These are phyloP conservation scores for Hycleus phaleratus DNA, from an alignment of 1,140 invertebrate species.

Conservation along the genomic window DNA sequence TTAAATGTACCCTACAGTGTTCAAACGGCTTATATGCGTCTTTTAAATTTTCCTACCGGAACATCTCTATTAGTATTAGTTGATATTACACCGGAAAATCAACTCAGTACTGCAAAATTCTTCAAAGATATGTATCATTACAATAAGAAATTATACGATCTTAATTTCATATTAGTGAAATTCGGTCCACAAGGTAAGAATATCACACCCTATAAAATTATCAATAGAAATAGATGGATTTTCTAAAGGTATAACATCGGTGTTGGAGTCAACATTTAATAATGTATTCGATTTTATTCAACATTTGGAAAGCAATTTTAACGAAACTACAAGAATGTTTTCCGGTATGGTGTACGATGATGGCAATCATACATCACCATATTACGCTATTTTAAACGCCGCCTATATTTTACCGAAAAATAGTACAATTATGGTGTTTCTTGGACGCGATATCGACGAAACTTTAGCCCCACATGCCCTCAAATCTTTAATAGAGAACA, in stretches of 20 bases:
- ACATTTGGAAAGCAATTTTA: neutral
- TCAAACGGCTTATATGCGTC: no score
- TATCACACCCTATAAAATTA: neutral
- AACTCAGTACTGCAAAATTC: constrained; percentile 17
- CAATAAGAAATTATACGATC: neutral
- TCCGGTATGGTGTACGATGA: neutral
- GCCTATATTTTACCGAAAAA: constrained; percentile 13
- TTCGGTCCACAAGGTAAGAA: constrained; percentile 29
- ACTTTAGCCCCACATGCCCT: no score
- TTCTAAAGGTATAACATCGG: constrained; percentile 17
- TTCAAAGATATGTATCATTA: constrained; percentile 9
- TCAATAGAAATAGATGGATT: neutral
- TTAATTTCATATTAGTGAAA: constrained; percentile 28
- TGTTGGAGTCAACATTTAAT: constrained; percentile 13
- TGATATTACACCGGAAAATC: constrained; percentile 19
- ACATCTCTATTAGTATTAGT: constrained; percentile 15
- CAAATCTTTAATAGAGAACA: no score
- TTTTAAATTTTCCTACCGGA: no score
- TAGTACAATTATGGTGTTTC: no score
- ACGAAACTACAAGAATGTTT: neutral
- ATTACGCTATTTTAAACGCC: constrained; percentile 28
- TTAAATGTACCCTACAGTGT: no score
- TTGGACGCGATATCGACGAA: no score
- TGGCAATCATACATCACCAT: constrained; percentile 6
- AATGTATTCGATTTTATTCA: constrained; percentile 4